A percentile compares a stretch with the other conserved stretches of the same genome.
Evolutionary conservation across 2,113 vertebrate genomes (phyloP).

Genomic region (Sapajus apella): DNA sequence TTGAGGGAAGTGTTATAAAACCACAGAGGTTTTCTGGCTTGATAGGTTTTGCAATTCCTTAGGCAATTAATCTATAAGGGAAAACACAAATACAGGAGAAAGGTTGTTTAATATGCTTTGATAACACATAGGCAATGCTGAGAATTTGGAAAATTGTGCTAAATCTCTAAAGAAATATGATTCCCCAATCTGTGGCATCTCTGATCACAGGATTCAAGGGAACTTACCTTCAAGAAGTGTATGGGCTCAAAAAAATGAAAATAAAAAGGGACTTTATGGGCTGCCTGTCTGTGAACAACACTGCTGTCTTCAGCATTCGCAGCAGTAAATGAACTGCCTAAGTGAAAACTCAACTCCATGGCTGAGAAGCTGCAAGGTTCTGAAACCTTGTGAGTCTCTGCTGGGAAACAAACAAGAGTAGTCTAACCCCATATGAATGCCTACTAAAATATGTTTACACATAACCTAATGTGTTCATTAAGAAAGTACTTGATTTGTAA

Average conservation of each 20-base stretch:
- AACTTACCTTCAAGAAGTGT: not conserved
- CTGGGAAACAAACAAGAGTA: not conserved
- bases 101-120: not conserved
- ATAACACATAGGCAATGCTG: not conserved
- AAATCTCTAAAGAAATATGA: not conserved
- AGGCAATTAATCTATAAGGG: conserved; percentile 76
- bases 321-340: not conserved
- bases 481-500: not conserved
- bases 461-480: not conserved
- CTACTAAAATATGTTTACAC: not conserved
- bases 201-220: not conserved
- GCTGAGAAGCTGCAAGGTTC: too few species aligned
- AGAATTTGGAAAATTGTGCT: not conserved
- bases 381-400: not conserved
- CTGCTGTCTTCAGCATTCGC: accelerated
- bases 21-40: conserved; percentile 77
- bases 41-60: conserved; percentile 81
- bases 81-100: not conserved
- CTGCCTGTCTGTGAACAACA: not conserved
- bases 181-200: not conserved
- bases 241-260: not conserved
- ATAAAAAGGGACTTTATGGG: too few species aligned
- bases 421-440: not conserved
- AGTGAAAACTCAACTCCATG: too few species aligned
- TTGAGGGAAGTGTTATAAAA: conserved; percentile 90